Evolutionary conservation across 2,797 vertebrate species (phyloP), one percentile per base, ranked within the genome.

Genomic region (Gambelia wislizenii): DNA sequence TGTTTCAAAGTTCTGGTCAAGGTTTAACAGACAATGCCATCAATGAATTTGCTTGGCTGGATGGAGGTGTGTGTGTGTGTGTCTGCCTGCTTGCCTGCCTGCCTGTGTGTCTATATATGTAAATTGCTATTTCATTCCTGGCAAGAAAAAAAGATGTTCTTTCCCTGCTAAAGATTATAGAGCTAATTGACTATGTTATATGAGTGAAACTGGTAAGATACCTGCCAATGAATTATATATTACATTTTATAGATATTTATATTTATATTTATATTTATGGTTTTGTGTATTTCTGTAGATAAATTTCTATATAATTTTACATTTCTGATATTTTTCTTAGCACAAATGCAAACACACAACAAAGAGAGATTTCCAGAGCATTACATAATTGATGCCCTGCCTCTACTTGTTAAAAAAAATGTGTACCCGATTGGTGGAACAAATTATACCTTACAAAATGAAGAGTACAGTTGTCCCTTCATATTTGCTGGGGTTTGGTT

Each of bases 391-490:
- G 12, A 42, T 0, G 1, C 25, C 8, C 44, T 84, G 36, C 16
- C 25, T 3, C 0, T 36, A 52, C n/a, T 64, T n/a, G 20, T 7
- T 1, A 0, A 5, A 39, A 0, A 5, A 39, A 81, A n/a, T 70
- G 14, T 52, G 56, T 59, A 76, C 18, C 44, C 56, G 78, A 36
- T 70, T 16, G 69, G 76, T 70, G 76, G 85, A 87, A 87, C 76
- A 54, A 70, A 54, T 87, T 80, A n/a, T 80, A 87, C 59, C n/a
- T 49, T 87, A 79, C 47, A 54, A 79, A 87, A 87, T 70, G 76
- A 59, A 2, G 27, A 6, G 36, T n/a, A n/a, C n/a, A n/a, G n/a
- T n/a, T n/a, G n/a, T n/a, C n/a, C n/a, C n/a, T n/a, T n/a, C n/a
- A n/a, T n/a, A n/a, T n/a, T n/a, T n/a, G n/a, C n/a, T n/a, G n/a